phyloP scores from a whole-genome alignment of 2,888 invertebrate genomes.

The Calameuta filiformis region DNA sequence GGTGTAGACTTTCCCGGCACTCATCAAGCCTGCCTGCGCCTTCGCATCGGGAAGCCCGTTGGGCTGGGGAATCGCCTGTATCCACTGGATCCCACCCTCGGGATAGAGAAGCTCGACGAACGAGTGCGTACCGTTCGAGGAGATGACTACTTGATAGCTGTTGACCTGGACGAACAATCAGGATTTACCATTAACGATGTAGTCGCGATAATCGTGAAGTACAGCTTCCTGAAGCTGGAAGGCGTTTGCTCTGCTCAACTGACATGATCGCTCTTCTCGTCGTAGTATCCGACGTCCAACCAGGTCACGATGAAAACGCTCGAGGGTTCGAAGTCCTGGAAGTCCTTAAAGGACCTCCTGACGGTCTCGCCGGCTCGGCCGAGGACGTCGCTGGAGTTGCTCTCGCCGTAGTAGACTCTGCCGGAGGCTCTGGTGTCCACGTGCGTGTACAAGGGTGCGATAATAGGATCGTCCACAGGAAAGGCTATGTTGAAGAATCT shows the following conservation, averaged over 20 bases:
- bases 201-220: background rate
- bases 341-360: conserved; percentile 78
- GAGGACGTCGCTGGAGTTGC: conserved; percentile 72
- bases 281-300: conserved; percentile 86
- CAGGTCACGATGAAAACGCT: conserved; percentile 91
- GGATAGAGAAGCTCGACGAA: conserved; percentile 91
- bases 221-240: conserved; percentile 62
- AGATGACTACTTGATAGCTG: conserved; percentile 85
- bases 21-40: conserved; percentile 93
- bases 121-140: conserved; percentile 77
- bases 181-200: background rate
- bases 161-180: conserved; percentile 76
- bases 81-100: conserved; percentile 91
- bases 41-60: conserved; percentile 87
- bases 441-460: conserved; percentile 92
- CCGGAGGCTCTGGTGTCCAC: conserved; percentile 84
- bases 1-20: conserved; percentile 80
- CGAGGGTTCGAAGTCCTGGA: conserved; percentile 78
- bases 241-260: conserved; percentile 5
- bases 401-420: conserved; percentile 79
- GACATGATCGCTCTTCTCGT: conserved; percentile 74
- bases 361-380: conserved; percentile 78
- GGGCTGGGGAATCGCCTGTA: conserved; percentile 82
- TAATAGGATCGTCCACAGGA: conserved; percentile 87
- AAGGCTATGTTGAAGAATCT: conserved; percentile 89